phyloP scores from a whole-genome alignment of 2,888 invertebrate species.

The Eledona agricola region DNA sequence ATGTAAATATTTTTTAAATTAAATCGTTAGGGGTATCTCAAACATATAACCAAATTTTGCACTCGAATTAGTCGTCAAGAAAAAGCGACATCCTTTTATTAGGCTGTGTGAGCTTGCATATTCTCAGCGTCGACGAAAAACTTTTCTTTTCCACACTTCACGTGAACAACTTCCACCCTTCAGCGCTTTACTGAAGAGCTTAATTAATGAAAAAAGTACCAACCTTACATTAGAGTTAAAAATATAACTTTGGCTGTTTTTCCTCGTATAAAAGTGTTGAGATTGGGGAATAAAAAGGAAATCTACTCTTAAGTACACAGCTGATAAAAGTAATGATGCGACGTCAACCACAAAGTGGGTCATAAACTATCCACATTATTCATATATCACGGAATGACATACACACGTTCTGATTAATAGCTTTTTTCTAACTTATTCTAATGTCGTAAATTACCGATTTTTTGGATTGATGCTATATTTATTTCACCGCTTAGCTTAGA shows the following conservation, averaged over 20 bases:
- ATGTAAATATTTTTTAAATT: no score
- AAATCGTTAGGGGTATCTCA: no score
- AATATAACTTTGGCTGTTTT: no score
- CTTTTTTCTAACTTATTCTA: conserved; percentile 11
- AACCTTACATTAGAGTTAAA: no score
- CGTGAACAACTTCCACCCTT: conserved; percentile 3
- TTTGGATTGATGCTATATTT: conserved; percentile 10
- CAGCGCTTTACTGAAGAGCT: conserved; percentile 11
- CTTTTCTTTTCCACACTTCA: conserved; percentile 16
- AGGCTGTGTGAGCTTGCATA: conserved; percentile 20
- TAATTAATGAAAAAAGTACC: conserved; percentile 15
- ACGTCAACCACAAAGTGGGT: conserved; percentile 17
- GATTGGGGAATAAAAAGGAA: no score
- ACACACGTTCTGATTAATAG: conserved; percentile 20
- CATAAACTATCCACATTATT: conserved; percentile 18
- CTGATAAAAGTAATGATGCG: conserved; percentile 18
- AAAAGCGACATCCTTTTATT: conserved; percentile 23
- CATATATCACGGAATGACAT: conserved; percentile 22
- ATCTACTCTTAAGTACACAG: no score
- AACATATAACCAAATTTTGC: no score
- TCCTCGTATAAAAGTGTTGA: no score
- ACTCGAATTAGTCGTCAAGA: not conserved
- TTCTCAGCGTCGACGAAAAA: conserved; percentile 15
- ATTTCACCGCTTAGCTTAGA: no score
- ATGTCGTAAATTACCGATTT: conserved; percentile 21